Evolutionary conservation across 2,888 invertebrate genomes (phyloP), one percentile per base, ranked within the genome.

Genomic region (Drosophila macrothrix): DNA sequence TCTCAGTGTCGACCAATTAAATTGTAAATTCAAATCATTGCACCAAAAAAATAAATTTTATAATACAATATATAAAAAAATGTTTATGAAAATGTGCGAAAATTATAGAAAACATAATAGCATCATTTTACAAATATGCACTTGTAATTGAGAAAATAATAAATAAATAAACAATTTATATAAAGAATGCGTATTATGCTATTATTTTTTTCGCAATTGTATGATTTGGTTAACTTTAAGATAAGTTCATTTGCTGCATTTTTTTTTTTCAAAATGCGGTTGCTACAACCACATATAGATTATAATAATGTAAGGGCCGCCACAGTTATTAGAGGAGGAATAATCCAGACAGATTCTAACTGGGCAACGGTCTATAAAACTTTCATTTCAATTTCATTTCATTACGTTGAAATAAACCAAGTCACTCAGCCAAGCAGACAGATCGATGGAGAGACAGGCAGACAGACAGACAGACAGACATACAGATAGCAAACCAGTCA

Each of bases 341-440:
- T 58, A 58, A 52, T 25, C 4, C 46, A 39, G 46, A 29, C 39
- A 46, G 58, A 49, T 53, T 67, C 72, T 80, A 72, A 66, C 76
- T 69, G 60, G 66, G 73, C 76, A 73, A 56, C 68, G 83, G 76
- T 78, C 89, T 78, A 87, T 84, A 89, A 88, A 90, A 89, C 85
- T 87, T 88, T 89, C 90, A 89, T 90, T 88, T 84, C 90, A 87
- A 89, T 90, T 90, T 88, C 79, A 88, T 88, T 88, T 89, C 88
- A 83, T 88, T 88, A 88, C 80, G 87, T 83, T 74, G 76, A 85
- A 90, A 90, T 90, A 88, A 86, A 88, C 83, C 84, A 82, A 86
- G 85, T 83, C 81, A 88, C 76, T 80, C 84, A 74, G 81, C 31
- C 79, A 62, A 54, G 49, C 68, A 41, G 49, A 37, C 39, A 58